These are phyloP conservation scores for Spea bombifrons DNA, from an alignment of 2,113 vertebrate species.

Conservation along the genomic window DNA sequence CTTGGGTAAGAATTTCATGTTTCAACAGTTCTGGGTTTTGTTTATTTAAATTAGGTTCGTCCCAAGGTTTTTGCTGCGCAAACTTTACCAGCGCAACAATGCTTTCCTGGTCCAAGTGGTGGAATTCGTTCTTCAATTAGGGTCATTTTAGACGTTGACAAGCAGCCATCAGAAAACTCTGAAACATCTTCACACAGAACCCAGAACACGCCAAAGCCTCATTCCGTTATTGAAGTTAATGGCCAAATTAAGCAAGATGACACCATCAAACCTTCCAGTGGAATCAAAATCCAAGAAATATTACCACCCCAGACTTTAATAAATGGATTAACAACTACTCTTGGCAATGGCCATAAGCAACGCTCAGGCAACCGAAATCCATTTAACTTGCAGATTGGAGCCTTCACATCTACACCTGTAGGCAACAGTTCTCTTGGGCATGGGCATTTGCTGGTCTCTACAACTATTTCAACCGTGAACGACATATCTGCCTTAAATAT, in stretches of 20 bases:
- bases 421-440: slow-evolving; percentile 33
- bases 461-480: slow-evolving; percentile 68
- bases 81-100: slow-evolving; percentile 38
- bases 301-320: slow-evolving; percentile 58
- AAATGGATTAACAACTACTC: slow-evolving; percentile 41
- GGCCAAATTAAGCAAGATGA: neutral
- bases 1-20: too few species aligned
- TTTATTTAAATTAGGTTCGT: slow-evolving; percentile 60
- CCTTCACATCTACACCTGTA: slow-evolving; percentile 34
- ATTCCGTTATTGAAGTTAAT: neutral
- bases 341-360: slow-evolving; percentile 16
- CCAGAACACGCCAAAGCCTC: neutral
- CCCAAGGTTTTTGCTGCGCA: slow-evolving; percentile 54
- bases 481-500: slow-evolving; percentile 54
- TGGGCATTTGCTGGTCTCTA: slow-evolving; percentile 71
- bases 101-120: slow-evolving; percentile 41
- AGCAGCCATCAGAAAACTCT: slow-evolving; percentile 12
- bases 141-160: slow-evolving; percentile 29
- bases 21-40: slow-evolving; percentile 57
- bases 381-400: neutral
- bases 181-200: slow-evolving; percentile 26
- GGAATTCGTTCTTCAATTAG: slow-evolving; percentile 30
- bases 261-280: neutral
- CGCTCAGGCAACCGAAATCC: neutral
- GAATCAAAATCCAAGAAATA: slow-evolving; percentile 46